Evolutionary conservation across 2,113 vertebrate genomes (phyloP).

Genomic region (Psilopogon haemacephalus): DNA sequence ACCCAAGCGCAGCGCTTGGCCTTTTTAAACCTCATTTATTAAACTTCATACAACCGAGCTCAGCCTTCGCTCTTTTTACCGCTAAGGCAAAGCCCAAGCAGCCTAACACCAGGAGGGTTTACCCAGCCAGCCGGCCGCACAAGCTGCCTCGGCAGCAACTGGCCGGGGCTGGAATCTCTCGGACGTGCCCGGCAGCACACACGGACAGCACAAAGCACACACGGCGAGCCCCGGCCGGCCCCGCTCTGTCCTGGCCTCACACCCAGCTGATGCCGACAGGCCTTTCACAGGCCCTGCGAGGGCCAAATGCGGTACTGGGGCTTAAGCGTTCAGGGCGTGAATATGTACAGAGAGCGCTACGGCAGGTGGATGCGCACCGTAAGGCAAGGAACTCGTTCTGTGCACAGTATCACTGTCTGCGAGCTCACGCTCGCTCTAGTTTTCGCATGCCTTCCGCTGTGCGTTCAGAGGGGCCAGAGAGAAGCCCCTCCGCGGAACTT

Average conservation of each 20-base stretch:
- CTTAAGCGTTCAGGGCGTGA: fast-evolving
- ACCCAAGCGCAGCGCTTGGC: no score
- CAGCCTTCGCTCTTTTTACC: no score
- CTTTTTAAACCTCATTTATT: no score
- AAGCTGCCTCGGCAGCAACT: background rate
- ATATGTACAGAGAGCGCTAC: background rate
- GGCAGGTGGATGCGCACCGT: no score
- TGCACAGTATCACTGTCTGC: fast-evolving
- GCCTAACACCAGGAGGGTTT: fast-evolving
- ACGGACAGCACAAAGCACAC: background rate
- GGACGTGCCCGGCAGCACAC: background rate
- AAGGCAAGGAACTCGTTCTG: fast-evolving
- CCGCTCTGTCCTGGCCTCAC: background rate
- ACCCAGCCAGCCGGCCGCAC: fast-evolving
- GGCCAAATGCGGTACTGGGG: fast-evolving
- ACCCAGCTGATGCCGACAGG: background rate
- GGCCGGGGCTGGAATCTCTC: fast-evolving
- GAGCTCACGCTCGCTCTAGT: background rate
- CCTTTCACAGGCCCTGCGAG: background rate
- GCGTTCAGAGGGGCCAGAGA: fast-evolving
- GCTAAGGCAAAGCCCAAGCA: background rate
- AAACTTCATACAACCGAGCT: no score
- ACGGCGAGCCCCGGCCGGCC: background rate
- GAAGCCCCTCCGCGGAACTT: no score
- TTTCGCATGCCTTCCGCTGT: fast-evolving